phyloP scores from a whole-genome alignment of 2,797 vertebrate species.

The Meriones psammophilus region DNA sequence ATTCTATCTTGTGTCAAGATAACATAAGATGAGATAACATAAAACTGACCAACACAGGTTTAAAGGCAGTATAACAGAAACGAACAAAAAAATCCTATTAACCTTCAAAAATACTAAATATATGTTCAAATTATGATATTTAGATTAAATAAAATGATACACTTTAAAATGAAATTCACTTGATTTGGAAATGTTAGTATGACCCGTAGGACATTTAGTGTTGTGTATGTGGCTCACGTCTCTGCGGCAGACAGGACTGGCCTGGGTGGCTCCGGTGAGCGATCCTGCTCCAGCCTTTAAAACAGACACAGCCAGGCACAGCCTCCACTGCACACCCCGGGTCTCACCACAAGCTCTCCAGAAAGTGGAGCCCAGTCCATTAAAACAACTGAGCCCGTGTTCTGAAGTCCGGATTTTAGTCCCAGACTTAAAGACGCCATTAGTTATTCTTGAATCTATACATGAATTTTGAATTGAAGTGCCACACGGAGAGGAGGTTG shows the following conservation, averaged over 20 bases:
- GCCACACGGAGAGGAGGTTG: background rate
- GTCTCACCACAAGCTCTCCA: background rate
- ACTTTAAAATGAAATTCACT: background rate
- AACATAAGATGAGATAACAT: background rate
- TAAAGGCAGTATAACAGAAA: background rate
- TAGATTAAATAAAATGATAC: background rate
- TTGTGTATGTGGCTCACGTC: background rate
- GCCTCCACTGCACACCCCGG: background rate
- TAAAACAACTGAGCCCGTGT: background rate
- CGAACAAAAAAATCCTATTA: background rate
- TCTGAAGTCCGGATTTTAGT: background rate
- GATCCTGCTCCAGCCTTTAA: background rate
- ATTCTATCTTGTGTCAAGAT: background rate
- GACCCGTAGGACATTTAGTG: constrained; percentile 16
- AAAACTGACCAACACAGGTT: background rate
- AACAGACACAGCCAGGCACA: background rate
- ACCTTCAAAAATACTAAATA: background rate
- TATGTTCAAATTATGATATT: constrained; percentile 2
- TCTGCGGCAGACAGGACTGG: background rate
- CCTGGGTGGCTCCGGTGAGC: background rate
- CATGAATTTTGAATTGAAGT: constrained; percentile 16
- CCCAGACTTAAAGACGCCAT: background rate
- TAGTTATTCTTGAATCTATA: background rate
- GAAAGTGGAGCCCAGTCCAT: background rate
- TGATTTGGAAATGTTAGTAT: constrained; percentile 14